Conservation (phyloP, 2,113 vertebrate genomes). For the Xenopus borealis region DNA sequence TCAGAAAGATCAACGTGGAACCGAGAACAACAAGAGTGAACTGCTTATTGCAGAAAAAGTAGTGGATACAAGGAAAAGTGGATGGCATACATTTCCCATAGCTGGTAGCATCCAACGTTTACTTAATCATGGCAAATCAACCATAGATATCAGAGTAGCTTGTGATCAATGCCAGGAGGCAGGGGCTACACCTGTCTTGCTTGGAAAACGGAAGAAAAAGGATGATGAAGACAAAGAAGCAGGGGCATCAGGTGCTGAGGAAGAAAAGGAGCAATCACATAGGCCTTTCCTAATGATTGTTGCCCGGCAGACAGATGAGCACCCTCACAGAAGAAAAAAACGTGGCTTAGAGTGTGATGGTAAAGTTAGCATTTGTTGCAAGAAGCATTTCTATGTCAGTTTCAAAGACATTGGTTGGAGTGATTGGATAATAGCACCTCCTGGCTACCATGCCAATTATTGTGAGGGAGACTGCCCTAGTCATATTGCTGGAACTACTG, state of each 20-base stretch:
- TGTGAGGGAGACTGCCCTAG: constrained; percentile 95
- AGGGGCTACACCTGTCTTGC: constrained; percentile 76
- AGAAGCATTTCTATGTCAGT: constrained; percentile 93
- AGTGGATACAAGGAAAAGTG: constrained; percentile 89
- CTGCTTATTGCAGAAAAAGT: constrained; percentile 79
- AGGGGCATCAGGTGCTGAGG: constrained; percentile 53
- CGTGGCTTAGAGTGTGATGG: constrained; percentile 93
- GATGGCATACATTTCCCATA: constrained; percentile 90
- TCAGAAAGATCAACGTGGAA: constrained; percentile 59
- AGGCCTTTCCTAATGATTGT: constrained; percentile 93
- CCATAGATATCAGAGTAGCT: constrained; percentile 77
- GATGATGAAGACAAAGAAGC: constrained; percentile 66
- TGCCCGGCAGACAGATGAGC: constrained; percentile 77
- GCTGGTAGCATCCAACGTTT: constrained; percentile 78
- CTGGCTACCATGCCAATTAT: constrained; percentile 95
- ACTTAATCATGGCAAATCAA: constrained; percentile 68
- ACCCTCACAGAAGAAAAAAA: constrained; percentile 72
- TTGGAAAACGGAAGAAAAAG: constrained; percentile 76
- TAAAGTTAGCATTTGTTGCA: constrained; percentile 93
- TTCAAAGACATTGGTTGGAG: constrained; percentile 98
- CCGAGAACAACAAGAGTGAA: constrained; percentile 66
- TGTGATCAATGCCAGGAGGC: constrained; percentile 85
- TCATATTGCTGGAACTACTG: constrained; percentile 87
- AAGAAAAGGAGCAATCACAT: constrained; percentile 87
- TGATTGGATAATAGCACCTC: constrained; percentile 97